Evolutionary conservation across 2,797 vertebrate genomes (phyloP).

Genomic region (Pristis pectinata): DNA sequence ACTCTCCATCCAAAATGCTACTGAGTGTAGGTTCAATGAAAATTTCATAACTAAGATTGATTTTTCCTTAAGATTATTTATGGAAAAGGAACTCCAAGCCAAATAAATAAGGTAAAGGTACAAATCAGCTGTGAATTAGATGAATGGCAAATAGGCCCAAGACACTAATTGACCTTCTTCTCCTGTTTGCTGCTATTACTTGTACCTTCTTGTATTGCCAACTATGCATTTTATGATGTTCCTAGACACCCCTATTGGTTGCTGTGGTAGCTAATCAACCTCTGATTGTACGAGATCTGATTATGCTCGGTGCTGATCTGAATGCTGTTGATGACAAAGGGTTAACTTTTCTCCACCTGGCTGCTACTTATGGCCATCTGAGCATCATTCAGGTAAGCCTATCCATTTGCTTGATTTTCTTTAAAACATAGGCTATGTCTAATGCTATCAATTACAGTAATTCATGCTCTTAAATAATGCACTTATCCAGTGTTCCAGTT

Average conservation of each 20-base stretch:
- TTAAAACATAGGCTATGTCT: neutral
- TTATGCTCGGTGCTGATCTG: slow-evolving; percentile 50
- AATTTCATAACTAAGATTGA: neutral
- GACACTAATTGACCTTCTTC: neutral
- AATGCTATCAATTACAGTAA: neutral
- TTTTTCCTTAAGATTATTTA: neutral
- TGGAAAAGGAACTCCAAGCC: neutral
- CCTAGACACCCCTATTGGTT: slow-evolving; percentile 53
- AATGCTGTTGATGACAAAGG: slow-evolving; percentile 51
- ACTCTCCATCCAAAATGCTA: neutral
- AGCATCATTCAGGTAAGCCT: slow-evolving; percentile 51
- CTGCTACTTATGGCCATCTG: slow-evolving; percentile 47
- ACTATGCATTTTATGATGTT: slow-evolving; percentile 40
- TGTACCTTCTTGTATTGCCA: neutral
- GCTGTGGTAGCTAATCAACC: slow-evolving; percentile 52
- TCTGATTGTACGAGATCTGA: slow-evolving; percentile 49
- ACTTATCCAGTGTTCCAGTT: neutral
- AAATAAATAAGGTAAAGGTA: neutral
- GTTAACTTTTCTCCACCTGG: slow-evolving; percentile 49
- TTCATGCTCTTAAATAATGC: neutral
- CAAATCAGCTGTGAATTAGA: neutral
- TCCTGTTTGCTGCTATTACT: neutral
- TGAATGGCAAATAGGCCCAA: neutral
- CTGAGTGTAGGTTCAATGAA: neutral
- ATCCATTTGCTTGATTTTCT: neutral